These are phyloP conservation scores for Branchinecta sandiegonensis DNA, from an alignment of 2,888 invertebrate genomes.

Conservation along the genomic window DNA sequence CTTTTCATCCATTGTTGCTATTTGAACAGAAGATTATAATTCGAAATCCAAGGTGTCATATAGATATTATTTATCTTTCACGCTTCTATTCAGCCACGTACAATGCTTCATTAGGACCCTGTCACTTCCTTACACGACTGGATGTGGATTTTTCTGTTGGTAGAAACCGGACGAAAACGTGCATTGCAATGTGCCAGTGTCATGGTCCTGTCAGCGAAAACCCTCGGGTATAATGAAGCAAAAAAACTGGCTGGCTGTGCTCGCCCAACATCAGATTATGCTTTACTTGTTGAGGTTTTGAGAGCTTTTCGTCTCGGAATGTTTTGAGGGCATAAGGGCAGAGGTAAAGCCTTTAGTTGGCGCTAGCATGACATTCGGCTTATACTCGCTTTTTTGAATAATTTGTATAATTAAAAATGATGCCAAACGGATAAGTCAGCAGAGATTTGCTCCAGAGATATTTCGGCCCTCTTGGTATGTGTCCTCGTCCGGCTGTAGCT, in stretches of 20 bases:
- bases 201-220: background rate
- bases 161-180: constrained; percentile 4
- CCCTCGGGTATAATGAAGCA: background rate
- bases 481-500: too few species aligned
- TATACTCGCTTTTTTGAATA: too few species aligned
- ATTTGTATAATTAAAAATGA: too few species aligned
- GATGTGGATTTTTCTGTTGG: constrained; percentile 2
- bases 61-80: constrained; percentile 15
- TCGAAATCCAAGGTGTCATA: constrained; percentile 15
- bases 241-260: background rate
- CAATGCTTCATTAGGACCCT: constrained; percentile 12
- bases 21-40: constrained; percentile 14
- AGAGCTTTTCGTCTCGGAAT: too few species aligned
- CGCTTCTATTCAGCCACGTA: background rate
- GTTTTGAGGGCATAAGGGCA: too few species aligned
- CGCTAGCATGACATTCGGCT: too few species aligned
- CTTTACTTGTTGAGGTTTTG: too few species aligned
- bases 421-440: too few species aligned
- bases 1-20: constrained; percentile 9
- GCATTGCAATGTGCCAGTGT: background rate
- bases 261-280: too few species aligned
- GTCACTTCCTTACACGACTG: constrained; percentile 15
- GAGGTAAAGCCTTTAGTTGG: too few species aligned
- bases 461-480: too few species aligned
- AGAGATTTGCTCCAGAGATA: too few species aligned